Percentiles rank a stretch among this genome's conserved stretches.
phyloP scores from a whole-genome alignment of 2,797 vertebrate species.

The Eupleurogrammus muticus region DNA sequence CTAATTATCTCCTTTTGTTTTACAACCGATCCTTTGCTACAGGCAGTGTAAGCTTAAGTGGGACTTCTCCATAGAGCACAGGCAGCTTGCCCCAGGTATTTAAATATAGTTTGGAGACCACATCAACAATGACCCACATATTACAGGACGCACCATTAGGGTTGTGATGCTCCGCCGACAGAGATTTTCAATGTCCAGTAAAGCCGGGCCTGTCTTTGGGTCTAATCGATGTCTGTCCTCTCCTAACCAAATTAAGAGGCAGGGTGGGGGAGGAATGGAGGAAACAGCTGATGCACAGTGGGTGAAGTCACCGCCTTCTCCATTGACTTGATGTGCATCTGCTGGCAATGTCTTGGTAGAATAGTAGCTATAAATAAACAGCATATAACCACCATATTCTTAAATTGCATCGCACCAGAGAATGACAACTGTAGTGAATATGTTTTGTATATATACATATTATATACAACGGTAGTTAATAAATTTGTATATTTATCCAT shows the following conservation, averaged over 20 bases:
- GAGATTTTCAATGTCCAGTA: slow-evolving; percentile 51
- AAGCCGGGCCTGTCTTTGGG: slow-evolving; percentile 56
- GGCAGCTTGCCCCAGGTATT: slow-evolving; percentile 15
- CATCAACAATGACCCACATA: slow-evolving; percentile 31
- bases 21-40: slow-evolving; percentile 43
- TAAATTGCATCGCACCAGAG: not conserved
- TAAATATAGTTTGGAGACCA: slow-evolving; percentile 16
- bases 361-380: slow-evolving; percentile 3
- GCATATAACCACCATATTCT: not conserved
- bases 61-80: slow-evolving; percentile 18
- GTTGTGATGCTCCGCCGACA: slow-evolving; percentile 29
- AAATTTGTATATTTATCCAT: not conserved
- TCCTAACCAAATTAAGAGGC: slow-evolving; percentile 72
- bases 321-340: slow-evolving; percentile 54
- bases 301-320: slow-evolving; percentile 66
- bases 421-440: not conserved
- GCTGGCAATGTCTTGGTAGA: slow-evolving; percentile 19
- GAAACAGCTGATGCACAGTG: slow-evolving; percentile 80
- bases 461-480: not conserved
- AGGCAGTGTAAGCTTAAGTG: slow-evolving; percentile 43
- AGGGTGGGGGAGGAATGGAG: slow-evolving; percentile 75
- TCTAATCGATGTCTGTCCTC: slow-evolving; percentile 66
- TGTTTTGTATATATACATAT: not conserved
- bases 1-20: slow-evolving; percentile 45
- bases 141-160: slow-evolving; percentile 36